phyloP scores from a whole-genome alignment of 2,797 vertebrate species.

The Lagothrix lagotricha region DNA sequence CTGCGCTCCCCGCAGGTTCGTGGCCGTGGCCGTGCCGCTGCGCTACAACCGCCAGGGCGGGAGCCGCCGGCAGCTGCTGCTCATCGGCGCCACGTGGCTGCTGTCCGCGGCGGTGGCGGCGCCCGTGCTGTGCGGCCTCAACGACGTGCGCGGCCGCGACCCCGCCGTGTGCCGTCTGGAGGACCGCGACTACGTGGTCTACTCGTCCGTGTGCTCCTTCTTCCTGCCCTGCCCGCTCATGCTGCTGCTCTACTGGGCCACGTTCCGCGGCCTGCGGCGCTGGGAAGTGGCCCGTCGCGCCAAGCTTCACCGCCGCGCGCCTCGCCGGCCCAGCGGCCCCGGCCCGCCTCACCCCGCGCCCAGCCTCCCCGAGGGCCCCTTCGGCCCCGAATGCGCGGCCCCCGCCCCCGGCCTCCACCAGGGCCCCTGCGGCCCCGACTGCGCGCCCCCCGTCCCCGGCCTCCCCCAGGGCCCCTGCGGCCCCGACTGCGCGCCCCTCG shows the following conservation, averaged over 20 bases:
- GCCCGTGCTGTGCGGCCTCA: slow-evolving; percentile 95
- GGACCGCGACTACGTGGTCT: slow-evolving; percentile 93
- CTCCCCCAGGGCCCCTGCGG: background rate
- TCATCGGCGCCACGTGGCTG: slow-evolving; percentile 95
- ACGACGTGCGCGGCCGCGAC: slow-evolving; percentile 90
- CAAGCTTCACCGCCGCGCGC: slow-evolving; percentile 89
- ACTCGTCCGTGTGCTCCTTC: slow-evolving; percentile 97
- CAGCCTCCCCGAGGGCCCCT: slow-evolving; percentile 63
- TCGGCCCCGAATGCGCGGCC: slow-evolving; percentile 68
- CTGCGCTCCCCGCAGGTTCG: slow-evolving; percentile 90
- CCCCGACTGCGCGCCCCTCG: slow-evolving; percentile 86
- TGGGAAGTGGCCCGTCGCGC: slow-evolving; percentile 93
- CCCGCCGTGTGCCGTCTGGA: slow-evolving; percentile 93
- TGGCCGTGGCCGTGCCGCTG: slow-evolving; percentile 92
- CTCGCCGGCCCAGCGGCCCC: slow-evolving; percentile 84
- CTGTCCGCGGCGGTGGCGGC: slow-evolving; percentile 95
- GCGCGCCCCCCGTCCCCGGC: slow-evolving; percentile 75
- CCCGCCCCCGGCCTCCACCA: slow-evolving; percentile 74
- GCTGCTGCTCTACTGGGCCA: slow-evolving; percentile 95
- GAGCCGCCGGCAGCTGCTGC: slow-evolving; percentile 91
- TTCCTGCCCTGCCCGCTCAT: slow-evolving; percentile 97
- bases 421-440: slow-evolving; percentile 82
- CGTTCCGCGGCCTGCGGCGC: slow-evolving; percentile 92
- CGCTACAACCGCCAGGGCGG: slow-evolving; percentile 94
- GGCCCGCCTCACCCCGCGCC: slow-evolving; percentile 84